Evolutionary conservation across 1,140 invertebrate genomes (phyloP).

Genomic region (Sycophila sp.): DNA sequence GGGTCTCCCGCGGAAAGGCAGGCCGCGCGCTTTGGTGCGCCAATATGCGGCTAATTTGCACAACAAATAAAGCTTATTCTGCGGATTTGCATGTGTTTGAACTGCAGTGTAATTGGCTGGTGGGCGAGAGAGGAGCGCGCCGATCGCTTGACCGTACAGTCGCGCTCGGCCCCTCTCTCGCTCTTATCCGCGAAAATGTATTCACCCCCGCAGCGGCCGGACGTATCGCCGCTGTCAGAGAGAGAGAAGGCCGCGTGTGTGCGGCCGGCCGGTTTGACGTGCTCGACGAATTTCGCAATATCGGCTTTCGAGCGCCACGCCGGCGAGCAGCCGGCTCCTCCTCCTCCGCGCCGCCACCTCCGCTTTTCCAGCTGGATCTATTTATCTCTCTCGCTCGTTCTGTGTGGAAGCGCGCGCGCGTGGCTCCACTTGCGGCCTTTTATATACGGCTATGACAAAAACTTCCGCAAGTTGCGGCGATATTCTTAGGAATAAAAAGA

Average conservation of each 20-base stretch:
- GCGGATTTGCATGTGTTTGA: slow-evolving; percentile 68
- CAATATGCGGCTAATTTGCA: slow-evolving; percentile 68
- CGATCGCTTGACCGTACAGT: too few species aligned
- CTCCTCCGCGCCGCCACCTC: slow-evolving; percentile 10
- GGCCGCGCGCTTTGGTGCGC: slow-evolving; percentile 11
- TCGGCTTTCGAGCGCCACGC: slow-evolving; percentile 32
- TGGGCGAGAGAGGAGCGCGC: too few species aligned
- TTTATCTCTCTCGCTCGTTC: slow-evolving; percentile 18
- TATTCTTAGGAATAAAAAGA: slow-evolving; percentile 34
- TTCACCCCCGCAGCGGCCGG: background rate
- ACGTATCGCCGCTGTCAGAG: too few species aligned
- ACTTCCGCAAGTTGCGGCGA: slow-evolving; percentile 19
- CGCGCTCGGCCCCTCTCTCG: background rate
- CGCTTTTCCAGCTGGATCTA: slow-evolving; percentile 11
- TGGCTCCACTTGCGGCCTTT: background rate
- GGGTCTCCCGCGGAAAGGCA: background rate
- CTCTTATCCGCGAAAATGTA: slow-evolving; percentile 22
- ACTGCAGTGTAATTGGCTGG: slow-evolving; percentile 66
- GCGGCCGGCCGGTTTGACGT: slow-evolving; percentile 7
- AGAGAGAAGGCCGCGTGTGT: background rate
- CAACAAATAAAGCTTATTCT: slow-evolving; percentile 69
- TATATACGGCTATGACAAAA: slow-evolving; percentile 28
- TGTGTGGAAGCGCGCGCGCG: background rate
- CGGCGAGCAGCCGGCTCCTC: background rate
- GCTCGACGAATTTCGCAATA: slow-evolving; percentile 35